Evolutionary conservation across 2,113 vertebrate genomes (phyloP), one percentile per base, ranked within the genome.

Genomic region (Capreolus pygargus): DNA sequence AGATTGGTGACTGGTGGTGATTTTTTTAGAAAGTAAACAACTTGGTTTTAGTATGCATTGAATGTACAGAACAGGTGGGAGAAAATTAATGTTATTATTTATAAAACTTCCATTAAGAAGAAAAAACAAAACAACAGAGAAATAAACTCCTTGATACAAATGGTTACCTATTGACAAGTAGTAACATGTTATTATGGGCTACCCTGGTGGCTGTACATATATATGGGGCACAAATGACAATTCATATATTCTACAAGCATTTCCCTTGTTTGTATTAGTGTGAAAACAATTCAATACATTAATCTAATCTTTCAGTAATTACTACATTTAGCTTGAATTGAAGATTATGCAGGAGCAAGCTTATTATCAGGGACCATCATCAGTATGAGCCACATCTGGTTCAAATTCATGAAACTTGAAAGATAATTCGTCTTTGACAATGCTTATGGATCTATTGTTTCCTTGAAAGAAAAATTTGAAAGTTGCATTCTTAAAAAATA

Each of bases 381-480:
- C 55, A 61, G 7, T 85, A 19, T 85, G 94, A 91, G 76, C 11
- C 76, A 86, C 52, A 88, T 94, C 74, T 36, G 28, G 79, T 95
- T 84, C 30, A 93, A 79, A 61, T 30, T 95, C 58, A 61, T 23
- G 19, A 93, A 94, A 89, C 14, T 85, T 89, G 47, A 97, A 86
- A 89, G 57, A 64, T 70, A 85, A 95, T 79, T 94, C n/a, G 81
- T 85, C 93, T 94, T 97, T 84, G 79, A 70, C 93, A 97, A 86
- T 97, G 91, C 58, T 95, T 78, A 89, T 70, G 61, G 83, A 54
- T 98, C 91, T 97, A 1, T 94, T 91, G 25, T 93, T 98, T 78
- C 94, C 79, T 81, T 97, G 70, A 91, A 94, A 45, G 85, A 97
- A 95, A 95, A 98, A 95, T 86, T 67, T 92, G 91, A 89, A 92